phyloP scores from a whole-genome alignment of 2,797 vertebrate genomes.

The Semotilus atromaculatus region DNA sequence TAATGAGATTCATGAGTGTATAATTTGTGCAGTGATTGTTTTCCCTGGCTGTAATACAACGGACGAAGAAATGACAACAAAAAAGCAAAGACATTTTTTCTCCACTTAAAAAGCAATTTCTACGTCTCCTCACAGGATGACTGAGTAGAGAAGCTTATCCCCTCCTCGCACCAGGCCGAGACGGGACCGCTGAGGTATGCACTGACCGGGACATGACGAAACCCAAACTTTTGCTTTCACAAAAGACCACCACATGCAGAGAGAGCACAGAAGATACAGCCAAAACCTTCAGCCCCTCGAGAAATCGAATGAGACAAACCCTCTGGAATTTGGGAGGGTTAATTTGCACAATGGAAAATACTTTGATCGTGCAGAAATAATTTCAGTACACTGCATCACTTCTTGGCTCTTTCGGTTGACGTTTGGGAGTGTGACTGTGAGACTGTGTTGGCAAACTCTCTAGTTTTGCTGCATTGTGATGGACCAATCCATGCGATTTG shows the following conservation, averaged over 20 bases:
- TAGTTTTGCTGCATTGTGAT: constrained; percentile 46
- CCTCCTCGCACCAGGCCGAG: constrained; percentile 58
- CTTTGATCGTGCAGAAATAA: constrained; percentile 49
- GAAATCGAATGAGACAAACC: constrained; percentile 19
- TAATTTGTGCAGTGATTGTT: constrained; percentile 50
- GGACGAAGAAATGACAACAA: constrained; percentile 14
- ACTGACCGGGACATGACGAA: constrained; percentile 43
- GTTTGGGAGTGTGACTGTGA: constrained; percentile 25
- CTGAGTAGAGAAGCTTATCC: constrained; percentile 28
- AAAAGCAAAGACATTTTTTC: constrained; percentile 16
- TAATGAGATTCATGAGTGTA: constrained; percentile 36
- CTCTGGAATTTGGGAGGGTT: constrained; percentile 33
- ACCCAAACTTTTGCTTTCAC: constrained; percentile 49
- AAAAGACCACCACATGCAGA: constrained; percentile 27
- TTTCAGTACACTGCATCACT: constrained; percentile 3
- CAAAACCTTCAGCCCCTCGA: constrained; percentile 11
- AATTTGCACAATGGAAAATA: constrained; percentile 16
- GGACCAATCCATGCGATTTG: constrained; percentile 8
- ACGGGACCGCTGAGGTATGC: constrained; percentile 54
- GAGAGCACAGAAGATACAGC: constrained; percentile 22
- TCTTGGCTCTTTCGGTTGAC: not conserved
- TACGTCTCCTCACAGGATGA: constrained; percentile 28
- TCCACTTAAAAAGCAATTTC: constrained; percentile 5
- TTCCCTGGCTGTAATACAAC: constrained; percentile 5
- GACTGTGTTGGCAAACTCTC: constrained; percentile 35